These are phyloP conservation scores for Petroica traversi DNA, from an alignment of 2,113 vertebrate species.

Conservation along the genomic window DNA sequence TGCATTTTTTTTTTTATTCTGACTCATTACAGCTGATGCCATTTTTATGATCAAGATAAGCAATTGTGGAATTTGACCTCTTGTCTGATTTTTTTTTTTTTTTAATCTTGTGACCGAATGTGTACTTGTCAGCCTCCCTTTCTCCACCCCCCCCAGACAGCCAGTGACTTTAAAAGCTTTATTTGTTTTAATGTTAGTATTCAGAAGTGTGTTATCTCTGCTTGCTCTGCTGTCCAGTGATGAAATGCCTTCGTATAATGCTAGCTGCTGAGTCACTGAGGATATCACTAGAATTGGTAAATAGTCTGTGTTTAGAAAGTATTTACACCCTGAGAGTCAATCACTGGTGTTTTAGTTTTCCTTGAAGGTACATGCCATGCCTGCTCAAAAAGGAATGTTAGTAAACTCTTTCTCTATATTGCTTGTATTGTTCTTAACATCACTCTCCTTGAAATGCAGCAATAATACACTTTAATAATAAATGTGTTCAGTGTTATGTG, in stretches of 20 bases:
- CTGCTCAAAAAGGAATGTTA: background rate
- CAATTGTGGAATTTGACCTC: background rate
- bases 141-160: background rate
- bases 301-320: background rate
- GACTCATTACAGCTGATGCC: background rate
- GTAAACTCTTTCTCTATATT: background rate
- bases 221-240: background rate
- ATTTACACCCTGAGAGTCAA: background rate
- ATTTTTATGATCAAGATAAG: background rate
- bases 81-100: background rate
- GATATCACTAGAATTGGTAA: background rate
- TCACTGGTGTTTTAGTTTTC: background rate
- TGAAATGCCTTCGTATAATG: background rate
- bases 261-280: conserved; percentile 38
- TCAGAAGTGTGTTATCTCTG: background rate
- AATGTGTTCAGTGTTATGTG: accelerated
- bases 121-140: background rate
- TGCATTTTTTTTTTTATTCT: background rate
- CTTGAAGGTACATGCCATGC: background rate
- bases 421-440: background rate
- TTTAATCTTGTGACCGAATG: accelerated
- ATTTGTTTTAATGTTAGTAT: background rate
- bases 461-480: background rate
- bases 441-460: background rate
- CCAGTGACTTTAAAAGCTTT: background rate